Evolutionary conservation across 1,140 invertebrate genomes (phyloP), one percentile per base, ranked within the genome.

Genomic region (Fopius arisanus): DNA sequence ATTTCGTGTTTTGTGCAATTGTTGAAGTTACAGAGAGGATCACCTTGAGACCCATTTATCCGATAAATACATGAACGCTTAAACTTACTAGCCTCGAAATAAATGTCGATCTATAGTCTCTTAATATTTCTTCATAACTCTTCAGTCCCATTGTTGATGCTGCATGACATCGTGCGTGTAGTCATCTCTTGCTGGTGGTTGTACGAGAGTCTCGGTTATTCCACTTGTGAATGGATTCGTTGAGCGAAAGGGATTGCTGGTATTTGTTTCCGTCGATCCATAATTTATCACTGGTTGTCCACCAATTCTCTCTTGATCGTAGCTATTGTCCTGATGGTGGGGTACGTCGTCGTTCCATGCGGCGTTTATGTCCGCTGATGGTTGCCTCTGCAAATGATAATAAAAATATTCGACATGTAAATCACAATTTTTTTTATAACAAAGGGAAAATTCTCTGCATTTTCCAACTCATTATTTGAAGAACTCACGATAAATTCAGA

Each of bases 401-500:
- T 28, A 48, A 26, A 16, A 63, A 19, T 43, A 43, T 10, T 43
- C 40, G 40, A 43, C 40, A 43, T 4, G 2, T 7, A 31, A 4
- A 31, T 31, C 29, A 31, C 7, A 4, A 31, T 31, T 31, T 4
- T 31, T 31, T 4, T 31, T 31, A 4, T 7, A 31, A 4, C 7
- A 4, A 31, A 31, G 29, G 29, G 7, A 4, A 4, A 31, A 31
- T 31, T 31, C 7, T 31, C 40, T 0, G 26, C 6, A 29, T 2
- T 3, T 26, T 0, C 12, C 4, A 54, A 54, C 21, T 9, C 5
- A 23, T 54, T 21, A 23, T 4, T 23, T 4, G 19, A 54, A 54
- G 19, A 21, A 51, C 82, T 78, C 75, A 88, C 87, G 19, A 87
- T 87, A 33, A 88, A 88, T 76, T 88, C 83, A 0, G 86, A 84